Evolutionary conservation across 2,797 vertebrate species (phyloP).

Genomic region (Myotis daubentonii): DNA sequence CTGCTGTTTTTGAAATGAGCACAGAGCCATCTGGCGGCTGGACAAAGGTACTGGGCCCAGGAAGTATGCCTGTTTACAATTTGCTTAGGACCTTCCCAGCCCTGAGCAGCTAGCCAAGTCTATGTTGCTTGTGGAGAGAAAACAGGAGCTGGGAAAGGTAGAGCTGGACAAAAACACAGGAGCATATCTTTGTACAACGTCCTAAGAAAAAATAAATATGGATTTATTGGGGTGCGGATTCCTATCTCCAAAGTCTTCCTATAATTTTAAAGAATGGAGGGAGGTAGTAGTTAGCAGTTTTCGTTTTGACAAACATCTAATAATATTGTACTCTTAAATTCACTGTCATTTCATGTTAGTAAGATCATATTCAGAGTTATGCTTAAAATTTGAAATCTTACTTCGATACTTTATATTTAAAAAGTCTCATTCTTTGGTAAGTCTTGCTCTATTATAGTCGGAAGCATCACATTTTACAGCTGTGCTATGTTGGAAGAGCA

Average conservation of each 20-base stretch:
- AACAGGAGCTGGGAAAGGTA: neutral
- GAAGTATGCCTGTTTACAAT: neutral
- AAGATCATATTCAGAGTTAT: neutral
- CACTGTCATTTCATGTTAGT: neutral
- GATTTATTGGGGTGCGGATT: neutral
- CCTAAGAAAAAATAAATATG: neutral
- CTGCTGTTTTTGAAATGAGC: neutral
- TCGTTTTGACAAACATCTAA: neutral
- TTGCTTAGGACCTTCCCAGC: neutral
- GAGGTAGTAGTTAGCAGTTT: neutral
- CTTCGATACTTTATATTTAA: neutral
- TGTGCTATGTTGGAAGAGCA: neutral
- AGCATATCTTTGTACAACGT: neutral
- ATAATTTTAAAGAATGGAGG: neutral
- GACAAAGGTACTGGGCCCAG: neutral
- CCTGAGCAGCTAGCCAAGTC: neutral
- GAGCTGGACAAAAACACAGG: neutral
- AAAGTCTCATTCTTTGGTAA: neutral
- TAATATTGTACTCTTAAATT: neutral
- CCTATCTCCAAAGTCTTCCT: neutral
- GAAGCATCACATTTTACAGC: neutral
- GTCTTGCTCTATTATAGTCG: neutral
- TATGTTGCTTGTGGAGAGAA: neutral
- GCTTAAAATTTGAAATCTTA: constrained; percentile 29
- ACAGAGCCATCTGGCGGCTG: neutral